Base-by-base conservation (phyloP, 1,140 invertebrate species). In the Goniozus legneri region DNA sequence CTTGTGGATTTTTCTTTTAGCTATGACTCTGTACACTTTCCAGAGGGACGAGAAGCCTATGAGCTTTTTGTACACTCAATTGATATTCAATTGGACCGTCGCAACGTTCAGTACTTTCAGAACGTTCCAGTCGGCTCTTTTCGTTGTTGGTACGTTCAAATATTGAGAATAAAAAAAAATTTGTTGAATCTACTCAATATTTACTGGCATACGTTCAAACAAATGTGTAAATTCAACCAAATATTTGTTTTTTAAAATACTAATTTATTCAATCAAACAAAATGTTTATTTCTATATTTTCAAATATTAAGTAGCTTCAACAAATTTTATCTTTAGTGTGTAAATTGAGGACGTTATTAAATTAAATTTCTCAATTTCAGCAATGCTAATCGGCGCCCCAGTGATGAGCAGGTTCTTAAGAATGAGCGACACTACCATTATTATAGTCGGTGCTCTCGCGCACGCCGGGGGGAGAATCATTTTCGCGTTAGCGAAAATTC, bases 21-120 rank as follows among this genome's bases (percentile, higher is more conserved):
- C 82, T 3, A 88, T 89, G 85, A 79, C 79, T 1, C 71, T 88
- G 8, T 90, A 89, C 57, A 86, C 85, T 32, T 89, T 89, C 52
- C 87, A 89, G 70, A 79, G 87, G 62, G 87, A 89, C 58, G 88
- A 90, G 58, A 83, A 80, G 42, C 77, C 73, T 4, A 83, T 84
- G 60, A 77, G 81, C 35, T 88, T 82, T 55, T 56, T 88, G 12
- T 89, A 88, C 42, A 84, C 84, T 0, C 73, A 79, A 30, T 65
- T 79, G 16, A 78, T 82, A 18, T 88, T 89, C 56, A 64, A 82
- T 21, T 90, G 87, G 87, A 71, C 78, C 32, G 75, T 83, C 0
- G 61, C 64, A 1, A 69, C 76, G 3, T 87, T 78, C 57, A 88
- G 86, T 54, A 70, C 78, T 36, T 89, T 86, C 51, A 79, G 82